Evolutionary conservation across 1,140 invertebrate species (phyloP).

Genomic region (Trissolcus basalis): DNA sequence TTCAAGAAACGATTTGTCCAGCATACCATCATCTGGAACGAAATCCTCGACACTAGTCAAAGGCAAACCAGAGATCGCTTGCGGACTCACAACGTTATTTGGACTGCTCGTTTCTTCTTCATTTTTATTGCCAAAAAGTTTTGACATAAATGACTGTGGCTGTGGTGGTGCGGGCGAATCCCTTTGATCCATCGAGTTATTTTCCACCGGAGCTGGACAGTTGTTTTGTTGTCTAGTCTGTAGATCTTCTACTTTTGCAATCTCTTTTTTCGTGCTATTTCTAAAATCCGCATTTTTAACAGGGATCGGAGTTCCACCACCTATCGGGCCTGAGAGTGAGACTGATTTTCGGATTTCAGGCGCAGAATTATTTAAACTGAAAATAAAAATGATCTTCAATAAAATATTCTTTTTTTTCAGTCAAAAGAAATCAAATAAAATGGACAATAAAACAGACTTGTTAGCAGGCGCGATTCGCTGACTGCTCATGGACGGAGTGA

Average conservation of each 20-base stretch:
- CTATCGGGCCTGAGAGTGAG: constrained; percentile 70
- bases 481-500: constrained; percentile 68
- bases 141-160: constrained; percentile 70
- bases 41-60: constrained; percentile 88
- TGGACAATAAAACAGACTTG: constrained; percentile 28
- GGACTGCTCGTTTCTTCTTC: constrained; percentile 61
- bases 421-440: too few species aligned
- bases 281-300: constrained; percentile 67
- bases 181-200: constrained; percentile 52
- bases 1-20: constrained; percentile 90
- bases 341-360: constrained; percentile 61
- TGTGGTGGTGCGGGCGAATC: constrained; percentile 50
- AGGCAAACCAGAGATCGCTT: constrained; percentile 52
- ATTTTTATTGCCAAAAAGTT: constrained; percentile 71
- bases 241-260: constrained; percentile 24
- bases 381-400: constrained; percentile 8
- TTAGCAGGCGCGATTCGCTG: constrained; percentile 62
- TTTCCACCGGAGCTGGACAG: constrained; percentile 32
- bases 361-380: constrained; percentile 37
- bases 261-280: constrained; percentile 60
- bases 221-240: not conserved
- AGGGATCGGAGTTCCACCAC: constrained; percentile 74
- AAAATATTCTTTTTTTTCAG: constrained; percentile 1
- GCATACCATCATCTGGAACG: constrained; percentile 85
- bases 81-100: constrained; percentile 38